Evolutionary conservation across 2,797 vertebrate species (phyloP).

Genomic region (Neostethus bicornis): DNA sequence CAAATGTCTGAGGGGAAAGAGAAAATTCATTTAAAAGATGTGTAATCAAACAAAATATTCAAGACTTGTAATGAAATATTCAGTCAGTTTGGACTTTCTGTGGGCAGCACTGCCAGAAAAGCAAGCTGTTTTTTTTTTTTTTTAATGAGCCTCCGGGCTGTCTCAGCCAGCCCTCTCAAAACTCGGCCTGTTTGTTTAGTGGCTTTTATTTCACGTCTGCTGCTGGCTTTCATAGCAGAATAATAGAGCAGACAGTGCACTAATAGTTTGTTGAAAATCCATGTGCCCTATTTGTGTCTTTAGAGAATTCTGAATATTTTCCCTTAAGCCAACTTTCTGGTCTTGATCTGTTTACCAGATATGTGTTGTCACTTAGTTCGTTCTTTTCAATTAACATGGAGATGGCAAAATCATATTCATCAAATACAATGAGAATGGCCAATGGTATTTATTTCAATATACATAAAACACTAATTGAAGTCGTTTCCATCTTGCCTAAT

Average conservation of each 20-base stretch:
- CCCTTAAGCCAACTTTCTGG: constrained; percentile 16
- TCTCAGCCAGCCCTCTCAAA: constrained; percentile 52
- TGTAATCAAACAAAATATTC: constrained; percentile 78
- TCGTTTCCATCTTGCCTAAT: constrained; percentile 60
- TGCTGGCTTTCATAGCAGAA: constrained; percentile 30
- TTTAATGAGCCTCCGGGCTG: constrained; percentile 67
- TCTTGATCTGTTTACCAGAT: constrained; percentile 44
- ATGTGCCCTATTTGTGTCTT: constrained; percentile 35
- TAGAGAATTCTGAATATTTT: constrained; percentile 23
- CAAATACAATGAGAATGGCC: constrained; percentile 35
- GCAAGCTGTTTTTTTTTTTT: constrained; percentile 48
- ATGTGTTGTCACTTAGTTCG: constrained; percentile 28
- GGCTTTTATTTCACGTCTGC: constrained; percentile 44
- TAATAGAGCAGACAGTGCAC: constrained; percentile 37
- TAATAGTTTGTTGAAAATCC: constrained; percentile 44
- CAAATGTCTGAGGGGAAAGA: constrained; percentile 64
- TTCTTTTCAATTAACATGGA: constrained; percentile 62
- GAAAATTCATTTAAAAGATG: constrained; percentile 64
- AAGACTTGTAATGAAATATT: constrained; percentile 77
- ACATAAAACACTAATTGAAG: constrained; percentile 45
- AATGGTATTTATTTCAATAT: constrained; percentile 31
- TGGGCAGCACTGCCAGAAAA: constrained; percentile 54
- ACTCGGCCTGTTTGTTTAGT: constrained; percentile 59
- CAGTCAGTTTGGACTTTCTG: constrained; percentile 72
- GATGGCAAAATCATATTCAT: constrained; percentile 63